These are phyloP conservation scores for Morone chrysops DNA, from an alignment of 2,113 vertebrate genomes.

Conservation along the genomic window DNA sequence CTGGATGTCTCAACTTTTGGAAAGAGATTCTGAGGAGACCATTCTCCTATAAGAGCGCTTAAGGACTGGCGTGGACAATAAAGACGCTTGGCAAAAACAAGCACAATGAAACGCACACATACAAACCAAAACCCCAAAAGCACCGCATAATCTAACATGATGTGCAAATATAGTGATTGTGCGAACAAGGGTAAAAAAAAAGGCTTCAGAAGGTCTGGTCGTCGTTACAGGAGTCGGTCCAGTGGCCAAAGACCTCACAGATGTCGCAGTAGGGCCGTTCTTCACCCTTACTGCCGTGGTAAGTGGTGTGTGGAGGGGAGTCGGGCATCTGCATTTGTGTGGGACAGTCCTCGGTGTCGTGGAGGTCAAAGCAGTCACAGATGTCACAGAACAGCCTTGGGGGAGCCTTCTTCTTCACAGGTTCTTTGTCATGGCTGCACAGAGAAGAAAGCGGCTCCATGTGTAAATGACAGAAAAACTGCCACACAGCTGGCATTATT, in stretches of 20 bases:
- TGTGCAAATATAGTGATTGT: slow-evolving; percentile 79
- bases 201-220: slow-evolving; percentile 94
- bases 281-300: slow-evolving; percentile 92
- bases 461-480: not conserved
- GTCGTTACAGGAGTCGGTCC: slow-evolving; percentile 93
- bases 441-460: not conserved
- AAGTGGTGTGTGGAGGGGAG: slow-evolving; percentile 91
- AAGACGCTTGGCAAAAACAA: slow-evolving; percentile 60
- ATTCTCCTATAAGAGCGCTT: slow-evolving; percentile 60
- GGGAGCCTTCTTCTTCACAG: slow-evolving; percentile 89
- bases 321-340: slow-evolving; percentile 92
- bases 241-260: slow-evolving; percentile 97
- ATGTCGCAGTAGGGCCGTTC: slow-evolving; percentile 95
- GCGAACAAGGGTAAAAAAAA: slow-evolving; percentile 43
- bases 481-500: not conserved
- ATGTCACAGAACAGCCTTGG: slow-evolving; percentile 98
- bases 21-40: slow-evolving; percentile 33
- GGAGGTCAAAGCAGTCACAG: slow-evolving; percentile 97
- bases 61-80: slow-evolving; percentile 55
- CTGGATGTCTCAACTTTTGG: slow-evolving; percentile 7
- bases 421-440: slow-evolving; percentile 75
- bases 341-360: slow-evolving; percentile 97
- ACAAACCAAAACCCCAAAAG: slow-evolving; percentile 53
- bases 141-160: slow-evolving; percentile 40
- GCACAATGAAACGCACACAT: slow-evolving; percentile 55